phyloP scores from a whole-genome alignment of 2,113 vertebrate species.

The Hippocampus zosterae region DNA sequence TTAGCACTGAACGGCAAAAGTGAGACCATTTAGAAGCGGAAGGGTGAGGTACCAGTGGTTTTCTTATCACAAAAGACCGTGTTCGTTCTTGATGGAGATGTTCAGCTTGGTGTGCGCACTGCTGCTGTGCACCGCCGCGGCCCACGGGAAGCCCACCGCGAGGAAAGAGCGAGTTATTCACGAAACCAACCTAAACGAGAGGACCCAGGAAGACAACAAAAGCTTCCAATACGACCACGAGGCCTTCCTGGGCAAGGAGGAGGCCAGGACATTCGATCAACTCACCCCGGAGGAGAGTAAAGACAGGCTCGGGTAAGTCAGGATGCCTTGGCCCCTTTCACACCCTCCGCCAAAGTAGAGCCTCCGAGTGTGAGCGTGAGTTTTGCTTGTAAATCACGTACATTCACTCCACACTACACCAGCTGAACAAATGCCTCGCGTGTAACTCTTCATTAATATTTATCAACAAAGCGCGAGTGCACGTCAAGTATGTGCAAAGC shows the following conservation, averaged over 20 bases:
- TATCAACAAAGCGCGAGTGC: constrained; percentile 29
- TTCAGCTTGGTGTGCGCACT: constrained; percentile 51
- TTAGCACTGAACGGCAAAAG: background rate
- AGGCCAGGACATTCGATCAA: constrained; percentile 93
- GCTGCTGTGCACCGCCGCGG: constrained; percentile 51
- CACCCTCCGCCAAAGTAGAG: too few relatives aligned
- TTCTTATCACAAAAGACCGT: constrained; percentile 11
- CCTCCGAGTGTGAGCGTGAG: background rate
- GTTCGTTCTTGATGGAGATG: constrained; percentile 59
- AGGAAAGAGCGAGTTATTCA: constrained; percentile 82
- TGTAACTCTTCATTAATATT: constrained; percentile 42
- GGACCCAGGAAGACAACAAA: constrained; percentile 78
- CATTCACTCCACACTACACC: background rate
- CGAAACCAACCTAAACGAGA: constrained; percentile 73
- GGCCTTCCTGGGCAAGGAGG: constrained; percentile 93
- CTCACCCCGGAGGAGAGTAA: constrained; percentile 91
- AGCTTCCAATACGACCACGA: constrained; percentile 94
- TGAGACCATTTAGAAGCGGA: background rate
- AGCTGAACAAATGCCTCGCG: constrained; percentile 11
- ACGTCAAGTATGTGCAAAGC: constrained; percentile 31
- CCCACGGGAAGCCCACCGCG: constrained; percentile 79
- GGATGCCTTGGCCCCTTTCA: background rate
- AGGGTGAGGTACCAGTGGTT: constrained; percentile 6
- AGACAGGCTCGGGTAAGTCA: constrained; percentile 83
- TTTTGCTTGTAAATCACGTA: constrained; percentile 21